Base-by-base conservation (phyloP, 2,797 vertebrate genomes). In the Nannoperca obscura region DNA sequence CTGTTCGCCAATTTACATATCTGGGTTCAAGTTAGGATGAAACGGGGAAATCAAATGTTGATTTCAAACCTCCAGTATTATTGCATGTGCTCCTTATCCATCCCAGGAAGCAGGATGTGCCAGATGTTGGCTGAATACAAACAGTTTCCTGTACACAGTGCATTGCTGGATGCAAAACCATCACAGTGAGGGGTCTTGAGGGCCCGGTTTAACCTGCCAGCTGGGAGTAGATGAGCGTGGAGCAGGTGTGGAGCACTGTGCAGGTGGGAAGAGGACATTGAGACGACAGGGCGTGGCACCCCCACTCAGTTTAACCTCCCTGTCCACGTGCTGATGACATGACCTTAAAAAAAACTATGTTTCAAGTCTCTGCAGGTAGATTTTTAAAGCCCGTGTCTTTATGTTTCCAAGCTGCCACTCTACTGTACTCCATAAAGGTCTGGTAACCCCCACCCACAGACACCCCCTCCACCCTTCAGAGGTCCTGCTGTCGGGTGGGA, bases 401-500 rank as follows among this genome's bases (percentile, higher is more conserved):
- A 5, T 32, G 49, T 24, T 47, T 65, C 34, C 11, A 10, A 15
- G 34, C 53, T 46, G 67, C n/a, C 40, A 47, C 53, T 27, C 2
- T 20, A n/a, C 47, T 57, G 5, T 3, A 42, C 65, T 42, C 38
- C 13, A 49, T 30, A 34, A 38, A 54, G 46, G 54, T 66, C 0
- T 15, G 68, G 30, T 46, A 54, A 50, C 53, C 57, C 49, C 34
- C 32, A 38, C 57, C 59, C 38, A 44, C 64, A 36, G 24, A 15
- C 46, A 44, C 27, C 32, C 27, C 36, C 52, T 13, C 72, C 44
- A 72, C 74, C 75, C 79, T 81, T 85, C 76, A 77, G 83, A 81
- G 72, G 65, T 81, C 70, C 85, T 86, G 80, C 90, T 89, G 86
- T 93, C 80, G 60, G 73, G 82, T 55, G 54, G 68, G 74, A 88